These are phyloP conservation scores for Trissolcus japonicus DNA, from an alignment of 2,888 invertebrate genomes.

Conservation along the genomic window DNA sequence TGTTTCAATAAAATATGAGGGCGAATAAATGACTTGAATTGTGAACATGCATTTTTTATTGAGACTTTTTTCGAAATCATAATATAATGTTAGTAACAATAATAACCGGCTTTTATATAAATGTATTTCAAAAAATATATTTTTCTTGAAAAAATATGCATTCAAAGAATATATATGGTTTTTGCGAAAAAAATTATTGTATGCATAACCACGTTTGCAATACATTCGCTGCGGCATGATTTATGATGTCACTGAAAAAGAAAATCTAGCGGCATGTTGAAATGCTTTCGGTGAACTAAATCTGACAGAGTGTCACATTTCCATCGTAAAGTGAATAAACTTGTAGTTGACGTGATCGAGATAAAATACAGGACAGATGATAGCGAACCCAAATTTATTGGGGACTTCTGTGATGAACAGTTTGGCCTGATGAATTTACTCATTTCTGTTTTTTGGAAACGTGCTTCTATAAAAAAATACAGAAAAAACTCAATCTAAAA, in stretches of 20 bases:
- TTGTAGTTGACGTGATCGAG: no score
- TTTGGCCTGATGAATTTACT: no score
- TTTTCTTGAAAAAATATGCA: background rate
- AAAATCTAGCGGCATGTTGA: background rate
- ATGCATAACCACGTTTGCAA: background rate
- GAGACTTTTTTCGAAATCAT: background rate
- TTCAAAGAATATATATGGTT: background rate
- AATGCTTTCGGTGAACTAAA: slow-evolving; percentile 1
- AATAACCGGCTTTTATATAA: no score
- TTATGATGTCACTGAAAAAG: background rate
- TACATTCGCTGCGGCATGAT: background rate
- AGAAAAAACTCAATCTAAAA: background rate
- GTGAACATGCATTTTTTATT: slow-evolving; percentile 11
- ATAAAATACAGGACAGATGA: no score
- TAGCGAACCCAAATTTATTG: no score
- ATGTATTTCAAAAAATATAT: no score
- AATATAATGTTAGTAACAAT: background rate
- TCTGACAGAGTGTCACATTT: background rate
- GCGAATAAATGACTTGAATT: slow-evolving; percentile 20
- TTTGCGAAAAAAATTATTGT: background rate
- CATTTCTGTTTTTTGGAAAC: no score
- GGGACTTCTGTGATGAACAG: no score
- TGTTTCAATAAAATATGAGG: slow-evolving; percentile 81
- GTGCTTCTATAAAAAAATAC: background rate
- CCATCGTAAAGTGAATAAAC: no score